Conservation (phyloP, 2,797 vertebrate species). For the Tadarida brasiliensis region DNA sequence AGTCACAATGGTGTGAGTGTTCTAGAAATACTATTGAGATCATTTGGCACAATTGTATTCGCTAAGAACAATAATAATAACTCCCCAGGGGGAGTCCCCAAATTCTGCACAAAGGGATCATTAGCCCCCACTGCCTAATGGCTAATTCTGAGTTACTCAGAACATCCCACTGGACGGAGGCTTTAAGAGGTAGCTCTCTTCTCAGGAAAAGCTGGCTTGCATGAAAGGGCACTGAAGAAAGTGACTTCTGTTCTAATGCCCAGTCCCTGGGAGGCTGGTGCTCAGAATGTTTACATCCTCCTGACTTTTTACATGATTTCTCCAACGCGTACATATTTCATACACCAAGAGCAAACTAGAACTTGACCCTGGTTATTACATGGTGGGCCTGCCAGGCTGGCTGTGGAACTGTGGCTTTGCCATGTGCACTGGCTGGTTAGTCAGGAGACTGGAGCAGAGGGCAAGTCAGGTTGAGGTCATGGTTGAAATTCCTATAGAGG, state of each 20-base stretch:
- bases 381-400: background rate
- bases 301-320: conserved; percentile 73
- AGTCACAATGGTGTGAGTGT: background rate
- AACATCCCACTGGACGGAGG: background rate
- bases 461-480: conserved; percentile 4
- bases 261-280: conserved; percentile 34
- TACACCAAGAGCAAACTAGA: background rate
- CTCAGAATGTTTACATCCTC: background rate
- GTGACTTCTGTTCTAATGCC: conserved; percentile 57
- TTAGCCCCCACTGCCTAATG: background rate
- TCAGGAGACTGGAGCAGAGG: background rate
- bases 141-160: background rate
- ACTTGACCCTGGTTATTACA: background rate
- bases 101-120: background rate
- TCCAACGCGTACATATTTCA: conserved; percentile 32
- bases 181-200: background rate
- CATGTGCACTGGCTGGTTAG: background rate
- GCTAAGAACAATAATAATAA: background rate
- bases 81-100: background rate
- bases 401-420: background rate
- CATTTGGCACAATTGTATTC: background rate
- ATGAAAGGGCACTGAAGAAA: conserved; percentile 39
- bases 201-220: background rate
- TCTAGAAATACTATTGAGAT: conserved; percentile 40
- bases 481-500: conserved; percentile 52